Evolutionary conservation across 2,797 vertebrate genomes (phyloP), one percentile per base, ranked within the genome.

Genomic region (Lagodon rhomboides): DNA sequence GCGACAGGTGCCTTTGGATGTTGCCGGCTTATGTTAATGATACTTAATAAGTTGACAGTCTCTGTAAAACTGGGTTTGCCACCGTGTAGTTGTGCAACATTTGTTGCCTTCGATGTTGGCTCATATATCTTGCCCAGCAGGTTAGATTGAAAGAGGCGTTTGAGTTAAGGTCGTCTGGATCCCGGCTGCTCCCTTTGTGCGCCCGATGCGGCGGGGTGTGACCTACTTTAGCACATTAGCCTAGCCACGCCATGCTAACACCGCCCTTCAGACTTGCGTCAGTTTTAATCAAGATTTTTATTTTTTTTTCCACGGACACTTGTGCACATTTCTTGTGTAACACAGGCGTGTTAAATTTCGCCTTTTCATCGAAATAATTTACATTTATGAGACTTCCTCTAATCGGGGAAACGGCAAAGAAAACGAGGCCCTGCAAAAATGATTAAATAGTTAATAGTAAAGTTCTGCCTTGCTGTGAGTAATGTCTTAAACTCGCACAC

Each of bases 141-240:
- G 44, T 38, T 47, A 13, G 54, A 58, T 25, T 49, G 0, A 23
- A 67, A 61, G 51, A 30, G 46, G 20, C 62, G 60, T 69, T 56
- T 16, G 64, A 69, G 51, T 74, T 73, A 46, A 68, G 85, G 68
- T 56, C 64, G 86, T 88, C 78, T 85, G 66, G 79, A 49, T 73
- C 64, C 68, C 54, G 86, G 80, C 85, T 89, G 88, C 66, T 93
- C 88, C 91, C 92, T 95, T 94, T 94, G 92, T 94, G 93, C 88
- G 86, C 70, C 77, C 83, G 83, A 87, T 94, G 94, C 92, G 90
- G 86, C 89, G 94, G 95, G 96, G 95, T 96, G 95, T 96, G 96
- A 96, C 95, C 95, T 96, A 95, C 87, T 96, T 95, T 94, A 94
- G 91, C 94, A 87, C 64, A 79, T 75, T 95, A 94, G 91, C 92